These are phyloP conservation scores for Bergia sp. DNA, from an alignment of 92 coral and sea anemone species.

Conservation along the genomic window DNA sequence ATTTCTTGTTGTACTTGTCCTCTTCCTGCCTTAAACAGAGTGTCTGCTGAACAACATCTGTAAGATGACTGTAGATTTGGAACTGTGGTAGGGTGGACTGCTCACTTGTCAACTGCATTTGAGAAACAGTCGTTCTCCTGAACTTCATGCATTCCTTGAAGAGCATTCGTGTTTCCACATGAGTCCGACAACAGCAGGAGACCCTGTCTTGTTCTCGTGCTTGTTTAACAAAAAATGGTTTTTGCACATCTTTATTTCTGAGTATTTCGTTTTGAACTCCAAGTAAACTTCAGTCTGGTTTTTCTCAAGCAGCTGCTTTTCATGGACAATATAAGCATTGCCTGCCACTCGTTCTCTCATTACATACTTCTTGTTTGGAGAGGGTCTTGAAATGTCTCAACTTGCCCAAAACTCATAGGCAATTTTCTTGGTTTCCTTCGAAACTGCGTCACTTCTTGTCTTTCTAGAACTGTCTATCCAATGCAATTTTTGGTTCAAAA, in stretches of 20 bases:
- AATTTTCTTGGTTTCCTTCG: conserved; percentile 29
- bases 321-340: conserved; percentile 26
- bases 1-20: no score
- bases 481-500: conserved; percentile 14
- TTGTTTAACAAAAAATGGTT: conserved; percentile 63
- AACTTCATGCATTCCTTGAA: conserved; percentile 48
- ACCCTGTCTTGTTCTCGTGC: conserved; percentile 6
- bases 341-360: conserved; percentile 42
- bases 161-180: conserved; percentile 58
- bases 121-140: conserved; percentile 22
- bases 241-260: conserved; percentile 56
- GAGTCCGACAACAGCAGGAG: conserved; percentile 35
- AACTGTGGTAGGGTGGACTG: neutral
- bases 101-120: neutral
- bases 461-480: conserved; percentile 39
- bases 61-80: no score
- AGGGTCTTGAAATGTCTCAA: conserved; percentile 37
- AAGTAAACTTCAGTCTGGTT: conserved; percentile 53
- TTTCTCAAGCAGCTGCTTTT: conserved; percentile 51
- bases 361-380: conserved; percentile 42
- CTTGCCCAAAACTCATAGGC: conserved; percentile 58
- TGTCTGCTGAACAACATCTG: no score
- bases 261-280: conserved; percentile 35
- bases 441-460: conserved; percentile 41
- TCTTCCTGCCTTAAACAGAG: no score